Evolutionary conservation across 2,113 vertebrate species (phyloP).

Genomic region (Pelvicachromis taeniatus): DNA sequence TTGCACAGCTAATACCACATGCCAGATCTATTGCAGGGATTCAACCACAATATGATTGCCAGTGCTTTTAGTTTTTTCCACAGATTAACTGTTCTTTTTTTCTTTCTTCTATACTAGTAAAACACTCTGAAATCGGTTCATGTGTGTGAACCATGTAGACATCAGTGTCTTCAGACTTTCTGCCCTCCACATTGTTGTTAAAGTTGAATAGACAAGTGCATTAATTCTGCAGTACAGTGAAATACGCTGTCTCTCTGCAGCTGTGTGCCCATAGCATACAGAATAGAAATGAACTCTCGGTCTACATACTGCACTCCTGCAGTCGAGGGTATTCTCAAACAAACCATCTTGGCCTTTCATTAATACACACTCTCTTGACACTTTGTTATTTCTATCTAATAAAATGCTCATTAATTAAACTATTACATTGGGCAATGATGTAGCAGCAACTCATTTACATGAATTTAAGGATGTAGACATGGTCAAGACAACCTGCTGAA

Average conservation of each 20-base stretch:
- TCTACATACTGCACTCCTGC: neutral
- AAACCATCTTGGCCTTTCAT: neutral
- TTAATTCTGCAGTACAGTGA: conserved; percentile 28
- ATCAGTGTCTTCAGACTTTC: neutral
- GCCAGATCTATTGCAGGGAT: neutral
- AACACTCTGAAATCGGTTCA: neutral
- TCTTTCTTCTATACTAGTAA: neutral
- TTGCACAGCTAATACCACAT: neutral
- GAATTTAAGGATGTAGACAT: neutral
- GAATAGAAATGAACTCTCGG: conserved; percentile 31
- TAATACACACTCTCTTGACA: neutral
- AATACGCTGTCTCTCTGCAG: conserved; percentile 15
- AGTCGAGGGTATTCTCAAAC: neutral
- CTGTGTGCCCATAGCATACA: conserved; percentile 2
- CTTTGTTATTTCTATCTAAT: neutral
- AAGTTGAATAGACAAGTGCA: conserved; percentile 24
- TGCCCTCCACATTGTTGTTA: conserved; percentile 2
- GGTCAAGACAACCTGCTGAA: neutral
- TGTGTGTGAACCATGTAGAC: neutral
- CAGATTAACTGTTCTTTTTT: neutral
- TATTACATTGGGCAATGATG: neutral
- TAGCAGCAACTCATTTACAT: neutral
- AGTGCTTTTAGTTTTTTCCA: neutral
- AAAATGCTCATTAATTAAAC: neutral
- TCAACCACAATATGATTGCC: neutral